Base-by-base conservation (phyloP, 1,140 invertebrate genomes). In the Acyrthosiphon pisum region DNA sequence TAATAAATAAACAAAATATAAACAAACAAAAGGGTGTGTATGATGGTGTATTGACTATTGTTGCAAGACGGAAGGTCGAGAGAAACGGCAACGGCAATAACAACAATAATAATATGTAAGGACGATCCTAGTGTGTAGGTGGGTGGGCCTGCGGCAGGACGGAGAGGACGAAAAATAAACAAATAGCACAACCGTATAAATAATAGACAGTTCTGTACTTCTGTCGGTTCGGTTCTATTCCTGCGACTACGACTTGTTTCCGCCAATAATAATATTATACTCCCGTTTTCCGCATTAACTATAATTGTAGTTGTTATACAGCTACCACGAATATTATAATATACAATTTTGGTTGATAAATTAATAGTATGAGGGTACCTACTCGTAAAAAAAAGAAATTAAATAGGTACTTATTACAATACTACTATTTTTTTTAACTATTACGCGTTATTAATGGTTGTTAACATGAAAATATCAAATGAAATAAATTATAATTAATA, bases 1-100 rank as follows among this genome's bases (percentile, higher is more conserved):
- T 44, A 76, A 76, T 76, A 76, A 76, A 76, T 76, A 76, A 76
- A 76, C 30, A 76, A 76, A 50, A 91, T 91, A 91, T n/a, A 68
- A 68, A 44, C 20, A 44, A 84, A 50, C 26, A 84, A 84, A 50
- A 93, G 8, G n/a, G 30, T 37, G 41, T 23, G 44, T 41, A 41
- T 41, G 41, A 1, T 41, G 41, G 41, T 41, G 41, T 9, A 30
- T 41, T 22, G 37, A 76, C 60, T n/a, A n/a, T 76, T 18, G 60
- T n/a, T 76, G 60, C 11, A n/a, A n/a, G 60, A 76, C 60, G 60
- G 20, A 37, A 48, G 60, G 26, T 18, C 11, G 60, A 81, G 30
- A 50, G 26, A 48, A 37, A 81, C 0, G 26, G 37, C n/a, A 35
- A 7, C 37, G 60, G 41, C 30, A 53, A 22, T 46, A 46, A n/a